Evolutionary conservation across 2,888 invertebrate species (phyloP), one percentile per base, ranked within the genome.

Genomic region (Lamellibrachia columna): DNA sequence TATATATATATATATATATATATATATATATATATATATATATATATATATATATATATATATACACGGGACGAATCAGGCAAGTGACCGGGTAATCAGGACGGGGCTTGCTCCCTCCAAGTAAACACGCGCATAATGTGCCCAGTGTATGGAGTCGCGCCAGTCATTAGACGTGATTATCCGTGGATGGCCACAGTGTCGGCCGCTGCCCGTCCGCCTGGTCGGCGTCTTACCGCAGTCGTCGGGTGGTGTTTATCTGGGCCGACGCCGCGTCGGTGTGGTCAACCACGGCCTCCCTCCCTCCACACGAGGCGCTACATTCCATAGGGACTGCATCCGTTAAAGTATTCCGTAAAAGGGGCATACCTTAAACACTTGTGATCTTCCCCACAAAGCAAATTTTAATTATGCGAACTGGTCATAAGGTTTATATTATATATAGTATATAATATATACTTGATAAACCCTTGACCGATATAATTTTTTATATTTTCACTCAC

Each of bases 141-240:
- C 22, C 22, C 75, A 75, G 75, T 75, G 75, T 75, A 75, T 75
- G 4, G 75, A 75, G 75, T 75, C 75, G 75, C 75, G 75, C 11
- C 75, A 75, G 75, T 75, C 75, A 75, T 75, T 75, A 75, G 75
- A 75, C 75, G 75, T 75, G 75, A 75, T 75, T 75, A 75, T 15
- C 75, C 75, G 75, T 22, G 55, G 75, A 75, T 40, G 40, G 40
- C 75, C 75, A 75, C 75, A 75, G 75, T 75, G 1, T 40, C 40
- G 40, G 40, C 40, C 75, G 75, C 75, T 4, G 75, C 9, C 8
- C 55, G 55, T 55, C 55, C 40, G 40, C 40, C 40, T 1, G 40
- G 40, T 40, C 40, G 40, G 55, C 7, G 55, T 55, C 15, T n/a
- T 75, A n/a, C 75, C 75, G 22, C 75, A 22, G 75, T n/a, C 75